Evolutionary conservation across 2,888 invertebrate genomes (phyloP).

Genomic region (Drepanosiphum platanoidis): DNA sequence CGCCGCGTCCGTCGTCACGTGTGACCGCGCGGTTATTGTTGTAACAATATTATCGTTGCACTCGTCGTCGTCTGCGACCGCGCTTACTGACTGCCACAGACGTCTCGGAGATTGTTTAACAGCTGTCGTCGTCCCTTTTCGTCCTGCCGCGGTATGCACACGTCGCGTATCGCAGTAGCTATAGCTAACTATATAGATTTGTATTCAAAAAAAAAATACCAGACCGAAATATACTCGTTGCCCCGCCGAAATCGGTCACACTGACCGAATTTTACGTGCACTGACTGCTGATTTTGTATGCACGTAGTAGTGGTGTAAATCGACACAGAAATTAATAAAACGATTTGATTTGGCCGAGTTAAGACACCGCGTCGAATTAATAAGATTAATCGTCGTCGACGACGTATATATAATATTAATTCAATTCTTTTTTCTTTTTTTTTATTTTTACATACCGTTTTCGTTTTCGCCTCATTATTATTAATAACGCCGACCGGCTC

Average conservation of each 20-base stretch:
- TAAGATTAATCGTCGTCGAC: not conserved
- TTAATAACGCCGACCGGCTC: not conserved
- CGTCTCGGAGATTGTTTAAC: not conserved
- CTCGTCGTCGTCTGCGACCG: too few species aligned
- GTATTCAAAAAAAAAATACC: not conserved
- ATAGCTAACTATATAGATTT: not conserved
- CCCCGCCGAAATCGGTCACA: slow-evolving; percentile 1
- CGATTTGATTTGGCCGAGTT: slow-evolving; percentile 20
- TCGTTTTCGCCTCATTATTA: too few species aligned
- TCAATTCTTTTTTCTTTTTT: not conserved
- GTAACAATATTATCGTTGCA: not conserved
- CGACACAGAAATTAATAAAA: slow-evolving; percentile 31
- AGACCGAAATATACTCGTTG: not conserved
- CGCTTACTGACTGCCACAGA: too few species aligned
- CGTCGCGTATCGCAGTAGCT: not conserved
- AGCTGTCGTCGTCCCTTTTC: too few species aligned
- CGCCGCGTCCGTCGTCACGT: not conserved
- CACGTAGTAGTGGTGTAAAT: slow-evolving; percentile 30
- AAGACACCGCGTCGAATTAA: slow-evolving; percentile 32
- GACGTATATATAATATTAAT: not conserved
- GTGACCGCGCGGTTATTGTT: not conserved
- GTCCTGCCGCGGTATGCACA: too few species aligned
- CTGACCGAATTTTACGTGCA: slow-evolving; percentile 3
- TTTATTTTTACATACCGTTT: not conserved
- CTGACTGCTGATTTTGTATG: slow-evolving; percentile 21